These are phyloP conservation scores for Nasonia giraulti DNA, from an alignment of 1,140 invertebrate genomes.

Conservation along the genomic window DNA sequence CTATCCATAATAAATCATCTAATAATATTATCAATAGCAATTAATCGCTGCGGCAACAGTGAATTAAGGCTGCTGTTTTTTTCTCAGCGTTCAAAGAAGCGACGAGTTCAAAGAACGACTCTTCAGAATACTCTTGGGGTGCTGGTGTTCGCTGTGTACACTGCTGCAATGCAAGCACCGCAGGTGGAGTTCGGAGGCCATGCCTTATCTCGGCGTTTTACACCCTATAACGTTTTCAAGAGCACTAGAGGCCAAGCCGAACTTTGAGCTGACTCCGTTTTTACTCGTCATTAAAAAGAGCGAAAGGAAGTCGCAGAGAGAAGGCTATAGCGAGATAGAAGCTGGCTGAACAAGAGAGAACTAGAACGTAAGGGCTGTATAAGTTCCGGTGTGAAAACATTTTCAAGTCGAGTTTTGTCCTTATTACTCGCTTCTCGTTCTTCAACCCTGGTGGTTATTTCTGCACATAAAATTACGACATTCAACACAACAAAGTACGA, in stretches of 20 bases:
- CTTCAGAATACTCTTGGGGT: background rate
- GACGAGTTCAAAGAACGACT: too few relatives aligned
- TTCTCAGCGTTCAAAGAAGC: background rate
- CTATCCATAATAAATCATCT: too few relatives aligned
- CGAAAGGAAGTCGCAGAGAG: background rate
- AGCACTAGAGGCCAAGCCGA: slow-evolving; percentile 42
- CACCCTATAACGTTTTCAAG: slow-evolving; percentile 65
- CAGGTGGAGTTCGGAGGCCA: slow-evolving; percentile 43
- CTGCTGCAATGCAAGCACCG: background rate
- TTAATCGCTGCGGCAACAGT: background rate
- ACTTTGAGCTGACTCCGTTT: slow-evolving; percentile 23
- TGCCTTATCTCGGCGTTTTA: slow-evolving; percentile 66
- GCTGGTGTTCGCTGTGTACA: too few relatives aligned
- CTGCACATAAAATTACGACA: background rate
- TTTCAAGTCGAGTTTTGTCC: background rate
- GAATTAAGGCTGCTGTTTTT: background rate
- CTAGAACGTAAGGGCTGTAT: background rate
- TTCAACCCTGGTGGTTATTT: too few relatives aligned
- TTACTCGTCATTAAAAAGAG: slow-evolving; percentile 26
- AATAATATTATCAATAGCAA: background rate
- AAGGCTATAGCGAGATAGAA: background rate
- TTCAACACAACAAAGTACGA: background rate
- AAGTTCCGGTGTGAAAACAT: background rate
- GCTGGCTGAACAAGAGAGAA: background rate
- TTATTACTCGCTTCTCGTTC: background rate